Evolutionary conservation across 2,888 invertebrate species (phyloP), one percentile per base, ranked within the genome.

Genomic region (Hemaris fuciformis): DNA sequence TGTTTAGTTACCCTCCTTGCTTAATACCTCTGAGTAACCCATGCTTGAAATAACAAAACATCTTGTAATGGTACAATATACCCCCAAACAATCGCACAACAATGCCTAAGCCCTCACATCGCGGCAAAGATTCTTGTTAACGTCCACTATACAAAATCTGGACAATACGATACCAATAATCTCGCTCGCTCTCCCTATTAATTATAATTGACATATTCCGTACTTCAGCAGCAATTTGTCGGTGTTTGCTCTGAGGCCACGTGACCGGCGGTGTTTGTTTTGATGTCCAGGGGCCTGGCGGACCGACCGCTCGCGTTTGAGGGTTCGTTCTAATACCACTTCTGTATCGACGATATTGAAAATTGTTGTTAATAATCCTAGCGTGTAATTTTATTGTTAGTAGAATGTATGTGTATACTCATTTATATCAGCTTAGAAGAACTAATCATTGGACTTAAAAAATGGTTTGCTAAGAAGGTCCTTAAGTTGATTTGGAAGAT

Each of bases 181-280:
- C 86, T 76, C 73, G 65, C 76, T 72, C 31, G 34, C 34, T 56
- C 60, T 75, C 87, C 84, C 88, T 85, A 89, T 91, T 89, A 89
- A 91, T 91, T 89, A 90, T 91, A 91, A 90, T 91, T 91, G 91
- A 91, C 91, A 91, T 90, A 90, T 91, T 91, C 87, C 88, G 81
- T 84, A 84, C 84, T 81, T 79, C 77, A 73, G 66, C 75, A 66
- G 80, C 86, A 88, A 89, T 89, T 89, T 88, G 90, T 89, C 84
- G 81, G 83, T 74, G 70, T 75, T 77, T 78, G 69, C 67, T 73
- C 77, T 81, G 78, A 78, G 81, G 88, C 70, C 90, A 84, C 90
- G 90, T 89, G 90, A 71, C 85, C 66, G 61, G 63, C 65, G 72
- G 25, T 91, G 88, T 91, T 91, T 91, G 88, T 89, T 89, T 89